Evolutionary conservation across 2,888 invertebrate genomes (phyloP).

Genomic region (Caradrina kadenii): DNA sequence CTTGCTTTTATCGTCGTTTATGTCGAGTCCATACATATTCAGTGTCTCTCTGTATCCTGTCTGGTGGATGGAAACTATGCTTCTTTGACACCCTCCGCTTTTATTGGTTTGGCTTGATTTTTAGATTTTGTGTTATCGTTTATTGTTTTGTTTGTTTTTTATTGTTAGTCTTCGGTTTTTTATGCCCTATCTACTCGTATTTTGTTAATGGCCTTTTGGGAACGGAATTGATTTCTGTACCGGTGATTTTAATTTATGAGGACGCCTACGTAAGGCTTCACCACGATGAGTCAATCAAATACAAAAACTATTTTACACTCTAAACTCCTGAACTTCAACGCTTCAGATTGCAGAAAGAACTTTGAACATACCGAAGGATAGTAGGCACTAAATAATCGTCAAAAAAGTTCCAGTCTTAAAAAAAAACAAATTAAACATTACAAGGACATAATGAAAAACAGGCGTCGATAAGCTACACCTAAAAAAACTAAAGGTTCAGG

Average conservation of each 20-base stretch:
- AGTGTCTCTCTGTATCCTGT: conserved; percentile 76
- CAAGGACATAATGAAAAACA: too few relatives aligned
- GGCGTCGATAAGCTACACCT: too few relatives aligned
- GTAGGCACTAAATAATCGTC: too few relatives aligned
- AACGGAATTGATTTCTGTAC: background rate
- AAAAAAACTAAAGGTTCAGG: background rate
- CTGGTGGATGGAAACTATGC: conserved; percentile 71
- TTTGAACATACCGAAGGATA: too few relatives aligned
- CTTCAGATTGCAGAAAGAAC: too few relatives aligned
- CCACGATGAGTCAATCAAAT: too few relatives aligned
- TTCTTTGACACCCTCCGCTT: conserved; percentile 69
- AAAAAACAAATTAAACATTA: too few relatives aligned
- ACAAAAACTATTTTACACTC: too few relatives aligned
- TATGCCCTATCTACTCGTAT: background rate
- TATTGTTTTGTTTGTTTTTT: conserved; percentile 25
- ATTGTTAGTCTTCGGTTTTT: background rate
- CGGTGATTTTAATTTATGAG: background rate
- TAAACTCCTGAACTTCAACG: too few relatives aligned
- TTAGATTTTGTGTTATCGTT: conserved; percentile 12
- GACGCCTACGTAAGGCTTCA: too few relatives aligned
- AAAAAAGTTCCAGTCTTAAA: too few relatives aligned
- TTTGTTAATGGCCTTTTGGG: background rate
- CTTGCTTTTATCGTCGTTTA: conserved; percentile 82
- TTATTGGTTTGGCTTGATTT: conserved; percentile 62
- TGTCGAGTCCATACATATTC: conserved; percentile 81